Percentiles rank a stretch among this genome's conserved stretches.
phyloP scores from a whole-genome alignment of 2,113 vertebrate species.

The Polypterus senegalus region DNA sequence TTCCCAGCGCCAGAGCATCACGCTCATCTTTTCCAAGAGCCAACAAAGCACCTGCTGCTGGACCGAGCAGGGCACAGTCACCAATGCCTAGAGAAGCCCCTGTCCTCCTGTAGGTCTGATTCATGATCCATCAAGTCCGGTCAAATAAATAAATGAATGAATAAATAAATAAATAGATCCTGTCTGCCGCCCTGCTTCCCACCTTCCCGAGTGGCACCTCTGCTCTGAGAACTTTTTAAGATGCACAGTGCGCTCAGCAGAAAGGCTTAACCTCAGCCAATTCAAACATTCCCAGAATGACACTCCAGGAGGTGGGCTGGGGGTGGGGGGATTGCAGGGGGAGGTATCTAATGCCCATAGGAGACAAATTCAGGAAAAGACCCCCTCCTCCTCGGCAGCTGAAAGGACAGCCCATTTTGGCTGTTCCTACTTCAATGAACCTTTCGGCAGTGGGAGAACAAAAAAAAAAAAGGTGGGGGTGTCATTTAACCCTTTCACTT shows the following conservation, averaged over 20 bases:
- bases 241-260: slow-evolving; percentile 1
- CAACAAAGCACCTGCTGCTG: slow-evolving; percentile 44
- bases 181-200: background rate
- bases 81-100: slow-evolving; percentile 4
- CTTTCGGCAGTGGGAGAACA: slow-evolving; percentile 26
- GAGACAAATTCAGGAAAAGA: slow-evolving; percentile 23
- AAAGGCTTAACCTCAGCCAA: slow-evolving; percentile 36
- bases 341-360: slow-evolving; percentile 15
- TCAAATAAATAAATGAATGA: background rate
- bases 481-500: slow-evolving; percentile 38
- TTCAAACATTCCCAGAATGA: slow-evolving; percentile 29
- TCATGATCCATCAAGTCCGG: slow-evolving; percentile 8
- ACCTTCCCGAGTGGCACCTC: background rate
- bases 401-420: slow-evolving; percentile 40
- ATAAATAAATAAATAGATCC: background rate
- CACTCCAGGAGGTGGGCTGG: background rate
- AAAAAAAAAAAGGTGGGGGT: slow-evolving; percentile 13
- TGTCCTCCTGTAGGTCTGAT: slow-evolving; percentile 6
- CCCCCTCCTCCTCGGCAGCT: slow-evolving; percentile 22
- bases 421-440: slow-evolving; percentile 36
- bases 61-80: background rate
- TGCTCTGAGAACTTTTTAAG: slow-evolving; percentile 29
- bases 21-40: slow-evolving; percentile 53
- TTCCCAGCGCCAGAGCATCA: slow-evolving; percentile 81
- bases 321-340: slow-evolving; percentile 32